These are phyloP conservation scores for Torymus auratus DNA, from an alignment of 2,888 invertebrate genomes.

Conservation along the genomic window DNA sequence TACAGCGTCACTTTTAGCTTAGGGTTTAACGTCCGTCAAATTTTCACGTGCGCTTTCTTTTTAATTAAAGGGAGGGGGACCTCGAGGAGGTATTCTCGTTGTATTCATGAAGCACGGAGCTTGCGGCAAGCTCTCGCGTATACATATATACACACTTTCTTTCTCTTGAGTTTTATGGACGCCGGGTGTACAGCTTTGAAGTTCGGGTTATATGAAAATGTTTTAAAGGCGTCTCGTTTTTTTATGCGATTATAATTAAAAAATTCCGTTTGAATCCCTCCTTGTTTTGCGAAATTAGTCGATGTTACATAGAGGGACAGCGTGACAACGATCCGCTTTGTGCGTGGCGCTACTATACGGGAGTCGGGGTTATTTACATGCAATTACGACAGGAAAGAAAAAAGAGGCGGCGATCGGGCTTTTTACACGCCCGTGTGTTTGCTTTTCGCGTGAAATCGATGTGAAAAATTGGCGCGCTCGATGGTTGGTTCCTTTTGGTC, in stretches of 20 bases:
- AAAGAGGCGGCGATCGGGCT: no score
- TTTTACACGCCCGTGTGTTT: no score
- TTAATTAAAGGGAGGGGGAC: no score
- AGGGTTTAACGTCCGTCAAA: no score
- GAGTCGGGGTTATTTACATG: no score
- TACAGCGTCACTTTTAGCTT: no score
- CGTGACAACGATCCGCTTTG: not conserved
- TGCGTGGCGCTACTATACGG: not conserved
- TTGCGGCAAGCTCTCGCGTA: not conserved
- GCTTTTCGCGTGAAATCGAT: no score
- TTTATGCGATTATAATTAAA: slow-evolving; percentile 19
- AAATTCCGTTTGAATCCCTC: slow-evolving; percentile 16
- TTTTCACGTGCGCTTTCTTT: no score
- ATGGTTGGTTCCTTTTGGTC: slow-evolving; percentile 8
- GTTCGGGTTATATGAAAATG: not conserved
- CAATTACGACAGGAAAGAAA: no score
- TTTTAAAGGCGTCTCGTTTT: slow-evolving; percentile 22
- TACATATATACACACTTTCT: not conserved
- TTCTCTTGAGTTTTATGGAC: slow-evolving; percentile 7
- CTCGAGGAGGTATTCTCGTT: not conserved
- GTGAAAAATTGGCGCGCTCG: slow-evolving; percentile 1
- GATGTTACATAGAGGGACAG: no score
- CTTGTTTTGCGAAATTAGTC: not conserved
- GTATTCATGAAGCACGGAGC: slow-evolving; percentile 26
- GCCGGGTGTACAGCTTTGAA: slow-evolving; percentile 8